These are phyloP conservation scores for Phaethon lepturus DNA, from an alignment of 2,113 vertebrate genomes.

Conservation along the genomic window DNA sequence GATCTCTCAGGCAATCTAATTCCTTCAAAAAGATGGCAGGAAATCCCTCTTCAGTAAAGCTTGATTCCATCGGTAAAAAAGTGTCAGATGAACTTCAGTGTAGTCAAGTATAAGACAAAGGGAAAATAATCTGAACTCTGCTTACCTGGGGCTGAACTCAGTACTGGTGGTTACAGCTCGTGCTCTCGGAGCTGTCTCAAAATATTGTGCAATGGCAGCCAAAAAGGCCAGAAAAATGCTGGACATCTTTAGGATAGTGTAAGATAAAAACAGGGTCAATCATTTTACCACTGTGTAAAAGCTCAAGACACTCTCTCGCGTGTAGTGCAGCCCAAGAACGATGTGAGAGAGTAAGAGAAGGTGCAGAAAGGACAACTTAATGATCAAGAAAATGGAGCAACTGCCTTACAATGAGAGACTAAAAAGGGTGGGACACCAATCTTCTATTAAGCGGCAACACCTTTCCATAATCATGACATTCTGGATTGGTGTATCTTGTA, in stretches of 20 bases:
- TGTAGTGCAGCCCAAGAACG: neutral
- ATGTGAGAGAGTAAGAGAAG: neutral
- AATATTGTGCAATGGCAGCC: neutral
- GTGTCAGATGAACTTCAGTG: neutral
- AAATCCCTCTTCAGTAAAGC: neutral
- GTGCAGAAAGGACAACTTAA: neutral
- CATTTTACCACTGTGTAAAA: neutral
- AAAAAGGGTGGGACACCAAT: neutral
- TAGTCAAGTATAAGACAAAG: neutral
- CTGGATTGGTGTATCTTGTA: neutral
- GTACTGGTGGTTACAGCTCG: neutral
- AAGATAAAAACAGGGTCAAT: neutral
- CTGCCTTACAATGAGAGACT: neutral
- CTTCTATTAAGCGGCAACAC: neutral
- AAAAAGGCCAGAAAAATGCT: neutral
- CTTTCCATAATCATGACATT: neutral
- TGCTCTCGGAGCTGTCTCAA: accelerated
- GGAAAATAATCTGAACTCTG: neutral
- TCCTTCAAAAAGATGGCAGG: neutral
- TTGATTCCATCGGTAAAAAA: neutral
- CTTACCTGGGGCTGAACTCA: neutral
- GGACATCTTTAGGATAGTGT: neutral
- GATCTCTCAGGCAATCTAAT: neutral
- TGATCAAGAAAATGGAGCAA: neutral
- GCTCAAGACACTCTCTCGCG: accelerated